Conservation (phyloP, 2,113 vertebrate genomes). For the Uria lomvia region DNA sequence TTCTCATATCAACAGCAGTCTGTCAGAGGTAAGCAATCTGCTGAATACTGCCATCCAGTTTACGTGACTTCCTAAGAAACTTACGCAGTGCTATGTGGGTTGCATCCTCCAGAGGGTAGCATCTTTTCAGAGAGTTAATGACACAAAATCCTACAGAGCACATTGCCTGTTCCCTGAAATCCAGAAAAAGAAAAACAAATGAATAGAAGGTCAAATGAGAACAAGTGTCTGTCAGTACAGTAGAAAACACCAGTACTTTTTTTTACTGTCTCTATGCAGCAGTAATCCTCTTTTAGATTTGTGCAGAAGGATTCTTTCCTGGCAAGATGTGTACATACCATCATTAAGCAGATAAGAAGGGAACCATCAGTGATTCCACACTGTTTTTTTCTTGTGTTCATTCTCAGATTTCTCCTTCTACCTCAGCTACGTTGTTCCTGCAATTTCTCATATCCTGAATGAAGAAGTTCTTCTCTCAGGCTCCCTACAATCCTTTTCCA, state of each 20-base stretch:
- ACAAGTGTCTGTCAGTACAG: not conserved
- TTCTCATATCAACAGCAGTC: not conserved
- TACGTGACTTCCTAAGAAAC: not conserved
- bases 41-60: not conserved
- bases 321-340: not conserved
- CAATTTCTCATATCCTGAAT: not conserved
- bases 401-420: not conserved
- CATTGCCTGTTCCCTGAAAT: constrained; percentile 90
- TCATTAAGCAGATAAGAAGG: not conserved
- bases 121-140: constrained; percentile 88
- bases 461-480: not conserved
- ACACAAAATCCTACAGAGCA: constrained; percentile 89
- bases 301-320: not conserved
- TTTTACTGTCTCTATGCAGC: not conserved
- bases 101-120: constrained; percentile 92
- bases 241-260: not conserved
- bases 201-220: not conserved
- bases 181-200: constrained; percentile 6
- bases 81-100: constrained; percentile 96
- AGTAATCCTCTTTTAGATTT: not conserved
- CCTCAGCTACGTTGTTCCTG: not conserved
- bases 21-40: not conserved
- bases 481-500: not conserved
- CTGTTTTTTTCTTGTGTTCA: not conserved
- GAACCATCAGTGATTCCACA: not conserved